Evolutionary conservation across 2,113 vertebrate species (phyloP).

Genomic region (Girardinichthys multiradiatus): DNA sequence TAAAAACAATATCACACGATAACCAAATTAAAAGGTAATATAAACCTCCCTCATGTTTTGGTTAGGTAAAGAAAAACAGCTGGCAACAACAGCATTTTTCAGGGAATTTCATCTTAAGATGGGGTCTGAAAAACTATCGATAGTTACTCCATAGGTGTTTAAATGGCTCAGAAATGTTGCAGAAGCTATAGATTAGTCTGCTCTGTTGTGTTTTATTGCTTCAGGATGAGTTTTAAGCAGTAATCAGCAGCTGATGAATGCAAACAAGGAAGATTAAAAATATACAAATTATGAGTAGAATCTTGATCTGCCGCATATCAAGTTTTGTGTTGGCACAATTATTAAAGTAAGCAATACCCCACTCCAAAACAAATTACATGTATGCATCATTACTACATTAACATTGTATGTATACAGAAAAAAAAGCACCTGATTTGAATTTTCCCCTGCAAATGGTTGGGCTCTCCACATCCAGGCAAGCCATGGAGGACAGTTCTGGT

Average conservation of each 20-base stretch:
- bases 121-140: neutral
- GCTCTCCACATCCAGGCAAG: slow-evolving; percentile 80
- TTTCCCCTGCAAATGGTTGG: slow-evolving; percentile 79
- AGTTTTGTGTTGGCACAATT: neutral
- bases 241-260: slow-evolving; percentile 5
- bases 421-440: slow-evolving; percentile 74
- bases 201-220: slow-evolving; percentile 10
- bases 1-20: too few species aligned
- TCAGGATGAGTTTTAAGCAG: neutral
- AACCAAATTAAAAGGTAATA: too few species aligned
- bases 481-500: slow-evolving; percentile 72
- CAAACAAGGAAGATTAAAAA: slow-evolving; percentile 31
- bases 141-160: neutral
- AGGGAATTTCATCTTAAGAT: neutral
- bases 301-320: slow-evolving; percentile 33
- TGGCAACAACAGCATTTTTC: too few species aligned
- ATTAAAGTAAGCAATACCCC: neutral
- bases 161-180: neutral
- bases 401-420: neutral
- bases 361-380: neutral
- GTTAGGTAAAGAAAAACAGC: neutral
- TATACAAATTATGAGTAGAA: slow-evolving; percentile 38
- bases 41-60: too few species aligned
- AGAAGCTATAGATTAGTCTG: neutral
- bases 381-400: neutral